Percentiles rank a stretch among this genome's conserved stretches.
Conservation (phyloP, 1,140 invertebrate genomes). For the Zeugodacus cucurbitae region DNA sequence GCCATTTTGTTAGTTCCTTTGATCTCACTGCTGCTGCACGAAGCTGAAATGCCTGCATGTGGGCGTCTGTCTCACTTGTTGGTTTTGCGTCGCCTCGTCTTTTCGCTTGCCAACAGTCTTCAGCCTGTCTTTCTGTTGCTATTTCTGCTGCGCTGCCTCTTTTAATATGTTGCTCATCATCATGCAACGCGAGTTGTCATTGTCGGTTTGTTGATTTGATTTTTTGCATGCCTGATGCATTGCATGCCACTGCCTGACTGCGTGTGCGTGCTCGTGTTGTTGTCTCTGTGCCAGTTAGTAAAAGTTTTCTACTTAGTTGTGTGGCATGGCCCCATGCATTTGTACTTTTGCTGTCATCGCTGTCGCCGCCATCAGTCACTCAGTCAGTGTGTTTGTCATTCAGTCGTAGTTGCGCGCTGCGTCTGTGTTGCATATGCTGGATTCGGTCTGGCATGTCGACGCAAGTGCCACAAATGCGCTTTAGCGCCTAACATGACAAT, state of each 20-base stretch:
- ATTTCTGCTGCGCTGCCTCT: not conserved
- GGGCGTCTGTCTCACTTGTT: not conserved
- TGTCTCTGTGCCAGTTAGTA: not conserved
- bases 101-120: not conserved
- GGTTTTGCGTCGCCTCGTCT: not conserved
- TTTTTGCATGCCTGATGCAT: not conserved
- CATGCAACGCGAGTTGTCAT: constrained; percentile 8
- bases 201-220: constrained; percentile 15
- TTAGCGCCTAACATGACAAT: not conserved
- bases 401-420: not conserved
- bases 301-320: not conserved
- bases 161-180: constrained; percentile 29
- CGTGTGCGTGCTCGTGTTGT: not conserved
- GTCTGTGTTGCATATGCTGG: not conserved
- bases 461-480: not conserved
- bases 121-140: not conserved
- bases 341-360: constrained; percentile 3
- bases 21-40: not conserved
- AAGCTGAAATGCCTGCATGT: not conserved
- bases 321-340: not conserved
- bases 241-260: not conserved
- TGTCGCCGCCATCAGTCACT: constrained; percentile 15
- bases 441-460: not conserved
- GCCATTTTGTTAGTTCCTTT: not conserved
- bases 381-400: constrained; percentile 3